A percentile compares a stretch with the other conserved stretches of the same genome.
phyloP scores from a whole-genome alignment of 1,140 invertebrate genomes.

The Drosophila bocqueti region DNA sequence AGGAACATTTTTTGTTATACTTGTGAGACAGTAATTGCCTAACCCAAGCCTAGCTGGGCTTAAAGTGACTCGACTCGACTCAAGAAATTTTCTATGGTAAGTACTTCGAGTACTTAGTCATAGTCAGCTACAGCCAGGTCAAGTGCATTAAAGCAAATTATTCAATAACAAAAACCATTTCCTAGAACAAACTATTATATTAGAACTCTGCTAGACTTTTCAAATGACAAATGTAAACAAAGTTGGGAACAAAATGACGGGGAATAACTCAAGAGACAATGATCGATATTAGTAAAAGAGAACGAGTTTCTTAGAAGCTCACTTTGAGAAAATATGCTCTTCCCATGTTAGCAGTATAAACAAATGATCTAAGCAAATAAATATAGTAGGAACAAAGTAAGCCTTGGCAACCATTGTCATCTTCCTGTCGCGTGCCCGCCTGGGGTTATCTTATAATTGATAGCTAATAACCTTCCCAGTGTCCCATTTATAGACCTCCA shows the following conservation, averaged over 20 bases:
- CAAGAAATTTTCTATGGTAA: not conserved
- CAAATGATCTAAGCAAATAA: not conserved
- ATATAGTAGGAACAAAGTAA: not conserved
- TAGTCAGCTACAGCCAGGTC: not conserved
- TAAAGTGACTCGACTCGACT: not conserved
- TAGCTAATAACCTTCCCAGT: conserved; percentile 70
- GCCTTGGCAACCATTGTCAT: conserved; percentile 37
- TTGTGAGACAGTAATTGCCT: not conserved
- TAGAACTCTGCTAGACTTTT: not conserved
- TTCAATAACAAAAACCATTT: conserved; percentile 1
- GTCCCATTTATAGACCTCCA: conserved; percentile 12
- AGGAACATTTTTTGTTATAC: not conserved
- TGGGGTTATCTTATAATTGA: conserved; percentile 59
- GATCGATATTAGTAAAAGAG: not conserved
- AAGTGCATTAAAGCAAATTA: not conserved
- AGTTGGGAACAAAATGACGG: not conserved
- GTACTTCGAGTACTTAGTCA: not conserved
- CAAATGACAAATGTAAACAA: not conserved
- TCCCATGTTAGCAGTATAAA: not conserved
- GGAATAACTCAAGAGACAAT: not conserved
- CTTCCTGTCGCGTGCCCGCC: conserved; percentile 56
- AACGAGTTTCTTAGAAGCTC: not conserved
- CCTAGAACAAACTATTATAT: not conserved
- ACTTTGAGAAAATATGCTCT: not conserved
- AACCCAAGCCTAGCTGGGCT: not conserved